Conservation (phyloP, 2,113 vertebrate genomes). For the Hassar affinis region DNA sequence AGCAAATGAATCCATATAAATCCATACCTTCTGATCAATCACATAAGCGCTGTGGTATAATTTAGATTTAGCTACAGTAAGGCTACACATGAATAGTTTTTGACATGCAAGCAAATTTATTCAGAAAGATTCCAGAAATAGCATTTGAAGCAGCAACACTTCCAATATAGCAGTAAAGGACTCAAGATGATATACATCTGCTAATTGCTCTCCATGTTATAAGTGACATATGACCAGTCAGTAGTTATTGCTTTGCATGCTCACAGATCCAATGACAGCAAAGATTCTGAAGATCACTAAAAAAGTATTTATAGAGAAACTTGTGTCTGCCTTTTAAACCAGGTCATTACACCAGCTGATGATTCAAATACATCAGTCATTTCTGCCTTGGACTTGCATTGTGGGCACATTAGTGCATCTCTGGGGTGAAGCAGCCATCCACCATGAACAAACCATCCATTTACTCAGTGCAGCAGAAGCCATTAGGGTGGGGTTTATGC, state of each 20-base stretch:
- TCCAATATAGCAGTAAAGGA: background rate
- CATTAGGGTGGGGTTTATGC: constrained; percentile 42
- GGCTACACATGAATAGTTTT: constrained; percentile 15
- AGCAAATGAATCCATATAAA: background rate
- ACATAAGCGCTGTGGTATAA: background rate
- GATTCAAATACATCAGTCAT: constrained; percentile 20
- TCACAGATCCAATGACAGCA: background rate
- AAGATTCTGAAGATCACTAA: background rate
- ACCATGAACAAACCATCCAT: constrained; percentile 38
- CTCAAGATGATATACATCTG: background rate
- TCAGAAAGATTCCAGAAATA: constrained; percentile 1
- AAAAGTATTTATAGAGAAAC: background rate
- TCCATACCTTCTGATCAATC: background rate
- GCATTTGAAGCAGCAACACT: constrained; percentile 1
- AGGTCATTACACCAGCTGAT: constrained; percentile 8
- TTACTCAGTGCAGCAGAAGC: constrained; percentile 23
- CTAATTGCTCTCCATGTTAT: background rate
- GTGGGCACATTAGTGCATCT: constrained; percentile 31
- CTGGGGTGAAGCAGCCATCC: constrained; percentile 33
- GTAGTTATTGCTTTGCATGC: background rate
- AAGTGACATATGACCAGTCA: background rate
- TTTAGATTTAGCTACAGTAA: background rate
- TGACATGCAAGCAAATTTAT: background rate
- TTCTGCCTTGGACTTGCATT: background rate
- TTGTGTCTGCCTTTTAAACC: constrained; percentile 2